A percentile compares a stretch with the other conserved stretches of the same genome.
These are phyloP conservation scores for Epinotia demarniana DNA, from an alignment of 2,888 invertebrate genomes.

Conservation along the genomic window DNA sequence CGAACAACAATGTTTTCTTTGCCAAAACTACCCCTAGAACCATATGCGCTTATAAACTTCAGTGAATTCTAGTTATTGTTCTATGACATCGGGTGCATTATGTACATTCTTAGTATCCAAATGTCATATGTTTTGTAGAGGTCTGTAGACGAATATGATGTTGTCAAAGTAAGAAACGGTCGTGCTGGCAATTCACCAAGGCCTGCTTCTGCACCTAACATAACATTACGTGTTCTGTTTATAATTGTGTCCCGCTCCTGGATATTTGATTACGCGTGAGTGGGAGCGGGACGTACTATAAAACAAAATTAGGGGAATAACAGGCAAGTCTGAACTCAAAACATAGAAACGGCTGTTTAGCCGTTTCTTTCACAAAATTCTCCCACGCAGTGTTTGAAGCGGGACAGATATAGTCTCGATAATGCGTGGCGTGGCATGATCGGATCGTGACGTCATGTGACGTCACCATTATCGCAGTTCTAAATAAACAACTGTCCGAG, in stretches of 20 bases:
- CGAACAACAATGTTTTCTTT: constrained; percentile 14
- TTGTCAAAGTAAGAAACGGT: neutral
- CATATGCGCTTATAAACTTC: neutral
- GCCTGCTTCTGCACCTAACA: neutral
- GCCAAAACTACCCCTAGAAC: neutral
- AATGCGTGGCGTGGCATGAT: constrained; percentile 5
- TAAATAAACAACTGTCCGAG: constrained; percentile 31
- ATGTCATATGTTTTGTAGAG: neutral
- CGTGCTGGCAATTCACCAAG: constrained; percentile 18
- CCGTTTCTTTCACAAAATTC: neutral
- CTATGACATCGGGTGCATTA: neutral
- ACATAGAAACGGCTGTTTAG: too few relatives aligned
- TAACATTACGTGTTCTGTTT: neutral
- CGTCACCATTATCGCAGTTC: constrained; percentile 24
- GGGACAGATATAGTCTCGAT: neutral
- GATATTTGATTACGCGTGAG: neutral
- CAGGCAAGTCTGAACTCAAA: neutral
- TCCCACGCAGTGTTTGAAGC: neutral
- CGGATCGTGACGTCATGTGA: constrained; percentile 14
- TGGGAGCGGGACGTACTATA: neutral
- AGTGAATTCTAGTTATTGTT: neutral
- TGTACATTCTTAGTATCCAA: neutral
- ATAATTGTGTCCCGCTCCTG: neutral
- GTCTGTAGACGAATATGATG: neutral
- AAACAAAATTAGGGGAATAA: constrained; percentile 2